phyloP scores from a whole-genome alignment of 2,797 vertebrate species.

The Sebastes cheni region DNA sequence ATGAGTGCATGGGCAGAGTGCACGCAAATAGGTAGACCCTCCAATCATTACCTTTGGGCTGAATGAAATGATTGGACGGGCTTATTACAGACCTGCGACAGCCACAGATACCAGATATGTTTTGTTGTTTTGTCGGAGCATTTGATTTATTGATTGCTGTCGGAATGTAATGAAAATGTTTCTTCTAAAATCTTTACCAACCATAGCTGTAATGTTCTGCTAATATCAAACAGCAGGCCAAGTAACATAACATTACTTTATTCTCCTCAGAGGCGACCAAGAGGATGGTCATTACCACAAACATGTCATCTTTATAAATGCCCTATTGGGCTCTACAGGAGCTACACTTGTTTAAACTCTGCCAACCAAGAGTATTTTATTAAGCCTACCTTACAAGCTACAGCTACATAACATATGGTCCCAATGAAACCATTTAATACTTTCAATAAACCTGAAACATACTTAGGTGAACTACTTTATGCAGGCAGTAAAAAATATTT shows the following conservation, averaged over 20 bases:
- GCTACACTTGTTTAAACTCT: background rate
- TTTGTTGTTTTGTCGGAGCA: too few relatives aligned
- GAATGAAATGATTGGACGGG: too few relatives aligned
- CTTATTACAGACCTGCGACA: too few relatives aligned
- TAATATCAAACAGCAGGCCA: background rate
- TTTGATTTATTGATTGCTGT: too few relatives aligned
- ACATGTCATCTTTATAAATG: background rate
- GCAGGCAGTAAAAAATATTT: background rate
- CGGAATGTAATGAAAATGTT: too few relatives aligned
- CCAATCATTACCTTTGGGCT: too few relatives aligned
- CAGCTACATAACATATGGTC: background rate
- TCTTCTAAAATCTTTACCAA: too few relatives aligned
- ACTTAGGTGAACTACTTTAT: background rate
- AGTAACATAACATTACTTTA: background rate
- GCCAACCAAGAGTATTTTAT: slow-evolving; percentile 1
- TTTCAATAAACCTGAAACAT: background rate
- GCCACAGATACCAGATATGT: rapidly evolving
- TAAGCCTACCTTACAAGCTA: background rate
- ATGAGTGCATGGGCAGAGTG: too few relatives aligned
- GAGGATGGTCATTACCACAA: background rate
- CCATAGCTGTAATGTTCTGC: background rate
- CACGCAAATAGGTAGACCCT: too few relatives aligned
- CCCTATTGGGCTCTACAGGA: background rate
- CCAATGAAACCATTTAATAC: slow-evolving; percentile 11
- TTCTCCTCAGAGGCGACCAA: background rate